phyloP scores from a whole-genome alignment of 2,113 vertebrate species.

The Rafetus swinhoei region DNA sequence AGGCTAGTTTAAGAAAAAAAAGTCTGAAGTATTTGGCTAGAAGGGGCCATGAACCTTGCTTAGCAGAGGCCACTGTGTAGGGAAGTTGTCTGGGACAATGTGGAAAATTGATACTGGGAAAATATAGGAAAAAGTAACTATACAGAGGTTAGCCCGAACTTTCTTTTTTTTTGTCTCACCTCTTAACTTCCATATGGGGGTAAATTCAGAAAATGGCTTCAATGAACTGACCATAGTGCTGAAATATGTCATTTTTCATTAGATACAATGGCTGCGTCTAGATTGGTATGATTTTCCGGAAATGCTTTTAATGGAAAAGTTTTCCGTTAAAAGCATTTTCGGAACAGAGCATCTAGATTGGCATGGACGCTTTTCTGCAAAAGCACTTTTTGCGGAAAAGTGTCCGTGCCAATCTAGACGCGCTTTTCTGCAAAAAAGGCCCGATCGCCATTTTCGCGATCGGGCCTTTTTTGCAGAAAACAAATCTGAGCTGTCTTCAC shows the following conservation, averaged over 20 bases:
- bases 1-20: not conserved
- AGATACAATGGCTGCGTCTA: no score
- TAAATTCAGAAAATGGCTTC: not conserved
- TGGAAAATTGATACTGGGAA: not conserved
- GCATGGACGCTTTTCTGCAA: no score
- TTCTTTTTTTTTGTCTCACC: not conserved
- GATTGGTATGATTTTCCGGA: no score
- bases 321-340: no score
- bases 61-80: not conserved
- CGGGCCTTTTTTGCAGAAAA: no score
- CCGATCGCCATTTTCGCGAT: no score
- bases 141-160: not conserved
- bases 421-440: no score
- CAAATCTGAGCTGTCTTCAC: no score
- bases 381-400: no score
- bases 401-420: no score
- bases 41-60: rapidly evolving
- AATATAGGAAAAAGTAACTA: not conserved
- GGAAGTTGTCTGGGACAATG: not conserved
- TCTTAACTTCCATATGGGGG: not conserved
- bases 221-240: not conserved
- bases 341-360: no score
- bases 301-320: no score
- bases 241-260: not conserved
- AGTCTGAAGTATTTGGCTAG: not conserved